Evolutionary conservation across 2,113 vertebrate species (phyloP).

Genomic region (Epinephelus cyanopodus): DNA sequence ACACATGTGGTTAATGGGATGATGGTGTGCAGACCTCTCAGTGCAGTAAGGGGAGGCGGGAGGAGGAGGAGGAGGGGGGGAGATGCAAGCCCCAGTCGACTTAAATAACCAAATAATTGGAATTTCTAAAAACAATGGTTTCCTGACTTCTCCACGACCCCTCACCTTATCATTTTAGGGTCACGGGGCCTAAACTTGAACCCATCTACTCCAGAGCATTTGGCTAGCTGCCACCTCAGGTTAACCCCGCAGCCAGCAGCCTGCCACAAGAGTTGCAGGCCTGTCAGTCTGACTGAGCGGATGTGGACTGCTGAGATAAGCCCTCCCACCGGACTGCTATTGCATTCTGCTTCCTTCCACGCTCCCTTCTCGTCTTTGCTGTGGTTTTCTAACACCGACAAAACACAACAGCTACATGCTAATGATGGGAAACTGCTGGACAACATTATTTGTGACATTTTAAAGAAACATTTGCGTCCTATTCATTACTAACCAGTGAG

Average conservation of each 20-base stretch:
- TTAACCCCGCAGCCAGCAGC: constrained; percentile 76
- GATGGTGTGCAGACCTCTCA: constrained; percentile 76
- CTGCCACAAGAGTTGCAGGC: constrained; percentile 55
- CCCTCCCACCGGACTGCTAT: constrained; percentile 40
- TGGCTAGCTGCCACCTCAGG: constrained; percentile 76
- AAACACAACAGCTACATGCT: background rate
- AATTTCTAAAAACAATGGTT: constrained; percentile 86
- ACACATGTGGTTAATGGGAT: constrained; percentile 81
- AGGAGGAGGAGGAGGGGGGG: background rate
- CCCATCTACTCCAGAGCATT: constrained; percentile 57
- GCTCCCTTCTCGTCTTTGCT: constrained; percentile 34
- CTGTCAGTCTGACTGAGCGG: constrained; percentile 56
- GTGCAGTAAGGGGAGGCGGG: constrained; percentile 21
- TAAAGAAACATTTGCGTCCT: background rate
- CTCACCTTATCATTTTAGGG: constrained; percentile 80
- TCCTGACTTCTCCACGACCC: constrained; percentile 84
- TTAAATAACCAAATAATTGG: constrained; percentile 87
- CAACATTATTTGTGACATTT: background rate
- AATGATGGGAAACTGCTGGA: background rate
- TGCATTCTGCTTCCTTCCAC: constrained; percentile 41
- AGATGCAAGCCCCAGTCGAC: constrained; percentile 54
- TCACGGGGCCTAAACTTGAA: constrained; percentile 84
- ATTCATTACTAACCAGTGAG: background rate
- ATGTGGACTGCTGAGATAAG: constrained; percentile 60
- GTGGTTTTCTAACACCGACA: constrained; percentile 13